Base-by-base conservation (phyloP, 92 coral and sea anemone species). In the Epizoanthus fatuus region DNA sequence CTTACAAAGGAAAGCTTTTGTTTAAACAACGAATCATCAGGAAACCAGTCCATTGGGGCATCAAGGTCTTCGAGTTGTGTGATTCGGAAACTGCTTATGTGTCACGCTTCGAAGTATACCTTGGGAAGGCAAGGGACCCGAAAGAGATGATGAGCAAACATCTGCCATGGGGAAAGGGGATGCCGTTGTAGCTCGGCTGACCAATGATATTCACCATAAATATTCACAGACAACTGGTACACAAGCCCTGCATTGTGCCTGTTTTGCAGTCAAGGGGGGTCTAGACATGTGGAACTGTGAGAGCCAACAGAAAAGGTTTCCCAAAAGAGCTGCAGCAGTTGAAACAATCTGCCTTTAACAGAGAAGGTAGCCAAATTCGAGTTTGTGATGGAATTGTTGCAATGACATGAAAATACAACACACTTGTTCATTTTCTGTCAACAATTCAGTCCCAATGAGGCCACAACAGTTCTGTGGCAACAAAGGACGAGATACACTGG, bases 1-100 rank as follows among this genome's bases (percentile, higher is more conserved):
- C 68, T 15, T 86, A 22, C 37, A 90, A 90, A 60, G 90, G 81
- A 4, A 73, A 54, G 87, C 85, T 86, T 44, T 64, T 74, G 38
- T 13, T 85, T 7, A 85, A 90, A 45, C 87, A 81, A 35, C 79
- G 74, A 25, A 81, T 90, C 4, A 14, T 29, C 12, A 40, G 65
- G 1, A 90, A 90, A 71, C 90, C 93, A 16, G 87, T 90, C 52
- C 81, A n/a, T n/a, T n/a, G n/a, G n/a, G n/a, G n/a, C n/a, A n/a
- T n/a, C n/a, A n/a, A n/a, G n/a, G 64, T 81, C 39, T 86, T 74
- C 55, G 73, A 69, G 47, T 29, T 86, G 14, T 82, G 85, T 49
- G 90, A 90, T 38, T 15, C 62, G 38, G 70, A 80, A 66, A 90
- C 80, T 2, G 84, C 83, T 0, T 79, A 89, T 49, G 42, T 79